phyloP scores from a whole-genome alignment of 2,797 vertebrate genomes.

The Scarus forsteni region DNA sequence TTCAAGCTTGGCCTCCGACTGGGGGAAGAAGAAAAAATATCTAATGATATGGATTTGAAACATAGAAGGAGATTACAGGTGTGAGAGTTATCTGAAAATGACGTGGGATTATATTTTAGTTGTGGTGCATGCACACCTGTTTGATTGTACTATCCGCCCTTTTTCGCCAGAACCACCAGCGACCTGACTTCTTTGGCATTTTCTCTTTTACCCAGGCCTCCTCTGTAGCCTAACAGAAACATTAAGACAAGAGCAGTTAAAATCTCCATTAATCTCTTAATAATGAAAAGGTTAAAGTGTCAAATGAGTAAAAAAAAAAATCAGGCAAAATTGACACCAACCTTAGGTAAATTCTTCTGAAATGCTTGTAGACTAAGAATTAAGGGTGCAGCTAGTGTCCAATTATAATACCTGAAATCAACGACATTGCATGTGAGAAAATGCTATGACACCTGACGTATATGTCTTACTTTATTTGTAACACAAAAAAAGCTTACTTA shows the following conservation, averaged over 20 bases:
- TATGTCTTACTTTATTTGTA: background rate
- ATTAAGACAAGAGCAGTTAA: constrained; percentile 4
- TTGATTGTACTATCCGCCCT: constrained; percentile 93
- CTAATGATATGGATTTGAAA: background rate
- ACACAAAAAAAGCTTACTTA: constrained; percentile 62
- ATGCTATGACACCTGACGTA: background rate
- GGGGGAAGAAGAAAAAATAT: constrained; percentile 28
- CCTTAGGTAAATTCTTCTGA: constrained; percentile 99
- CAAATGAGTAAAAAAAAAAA: too few species aligned
- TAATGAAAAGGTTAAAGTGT: background rate
- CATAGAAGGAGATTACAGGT: background rate
- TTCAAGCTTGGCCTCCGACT: constrained; percentile 92
- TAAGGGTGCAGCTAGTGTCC: constrained; percentile 96
- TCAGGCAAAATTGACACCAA: constrained; percentile 48
- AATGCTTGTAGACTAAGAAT: constrained; percentile 98
- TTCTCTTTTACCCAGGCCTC: constrained; percentile 98
- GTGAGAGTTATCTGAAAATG: too few species aligned
- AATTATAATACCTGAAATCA: constrained; percentile 94
- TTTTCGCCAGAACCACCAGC: constrained; percentile 99
- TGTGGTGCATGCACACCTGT: constrained; percentile 82
- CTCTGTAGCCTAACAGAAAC: constrained; percentile 88
- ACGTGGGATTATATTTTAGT: too few species aligned
- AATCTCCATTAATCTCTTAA: background rate
- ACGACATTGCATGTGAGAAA: constrained; percentile 6
- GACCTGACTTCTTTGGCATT: constrained; percentile 98